These are phyloP conservation scores for Drosophila punjabiensis DNA, from an alignment of 1,140 invertebrate species.

Conservation along the genomic window DNA sequence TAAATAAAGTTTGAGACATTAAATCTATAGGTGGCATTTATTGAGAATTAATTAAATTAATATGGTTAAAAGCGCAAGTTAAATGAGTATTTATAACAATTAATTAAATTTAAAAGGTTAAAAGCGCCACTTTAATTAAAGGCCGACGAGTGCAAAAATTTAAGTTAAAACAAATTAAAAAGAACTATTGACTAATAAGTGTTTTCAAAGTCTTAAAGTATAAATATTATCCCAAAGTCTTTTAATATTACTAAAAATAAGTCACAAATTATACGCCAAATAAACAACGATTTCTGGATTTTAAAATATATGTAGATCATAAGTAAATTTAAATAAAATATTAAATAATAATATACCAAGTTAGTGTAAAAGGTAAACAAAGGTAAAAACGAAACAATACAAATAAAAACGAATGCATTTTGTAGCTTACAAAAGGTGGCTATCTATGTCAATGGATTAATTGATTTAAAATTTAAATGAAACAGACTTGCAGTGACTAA, in stretches of 20 bases:
- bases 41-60: neutral
- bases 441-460: neutral
- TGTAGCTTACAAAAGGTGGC: neutral
- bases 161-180: neutral
- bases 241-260: neutral
- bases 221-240: neutral
- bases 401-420: neutral
- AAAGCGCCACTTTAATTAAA: no score
- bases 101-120: neutral
- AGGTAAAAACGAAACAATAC: neutral
- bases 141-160: neutral
- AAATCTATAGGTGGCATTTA: neutral
- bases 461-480: conserved; percentile 3
- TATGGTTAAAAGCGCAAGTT: no score
- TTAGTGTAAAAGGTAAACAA: neutral
- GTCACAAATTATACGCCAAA: neutral
- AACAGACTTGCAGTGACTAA: neutral
- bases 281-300: neutral
- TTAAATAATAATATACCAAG: neutral
- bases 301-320: neutral
- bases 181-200: neutral
- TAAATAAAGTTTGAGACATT: neutral
- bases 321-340: neutral
- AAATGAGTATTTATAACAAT: neutral
- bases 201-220: neutral